Evolutionary conservation across 2,888 invertebrate genomes (phyloP).

Genomic region (Xestobium rufovillosum): DNA sequence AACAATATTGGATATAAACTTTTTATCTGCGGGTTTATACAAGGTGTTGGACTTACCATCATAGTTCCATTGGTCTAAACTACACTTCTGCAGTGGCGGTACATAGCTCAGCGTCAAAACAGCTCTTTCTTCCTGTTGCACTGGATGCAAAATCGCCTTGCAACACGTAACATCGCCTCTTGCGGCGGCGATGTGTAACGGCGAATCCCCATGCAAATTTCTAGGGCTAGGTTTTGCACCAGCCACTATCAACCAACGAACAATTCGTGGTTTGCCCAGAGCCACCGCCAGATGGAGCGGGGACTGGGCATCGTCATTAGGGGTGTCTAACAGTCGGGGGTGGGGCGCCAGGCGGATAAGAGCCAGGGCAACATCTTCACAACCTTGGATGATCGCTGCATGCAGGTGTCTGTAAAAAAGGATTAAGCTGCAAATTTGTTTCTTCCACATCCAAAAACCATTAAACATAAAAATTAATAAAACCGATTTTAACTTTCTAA

Average conservation of each 20-base stretch:
- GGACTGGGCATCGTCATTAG: constrained; percentile 73
- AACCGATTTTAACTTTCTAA: too few species aligned
- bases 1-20: too few species aligned
- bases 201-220: constrained; percentile 75
- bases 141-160: constrained; percentile 63
- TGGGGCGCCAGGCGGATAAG: constrained; percentile 73
- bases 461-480: too few species aligned
- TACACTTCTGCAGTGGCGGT: constrained; percentile 41
- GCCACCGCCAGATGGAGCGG: constrained; percentile 82
- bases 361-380: constrained; percentile 62
- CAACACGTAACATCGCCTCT: constrained; percentile 63
- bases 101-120: constrained; percentile 34
- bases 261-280: constrained; percentile 65
- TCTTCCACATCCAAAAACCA: too few species aligned
- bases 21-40: too few species aligned
- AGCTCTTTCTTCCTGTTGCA: constrained; percentile 47
- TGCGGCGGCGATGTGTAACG: constrained; percentile 75
- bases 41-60: constrained; percentile 65
- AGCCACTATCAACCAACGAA: constrained; percentile 68
- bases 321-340: constrained; percentile 67
- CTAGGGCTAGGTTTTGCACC: constrained; percentile 62
- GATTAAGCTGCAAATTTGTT: too few species aligned
- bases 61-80: constrained; percentile 76
- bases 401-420: constrained; percentile 67
- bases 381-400: constrained; percentile 72